These are phyloP conservation scores for Pteronotus mesoamericanus DNA, from an alignment of 2,797 vertebrate species.

Conservation along the genomic window DNA sequence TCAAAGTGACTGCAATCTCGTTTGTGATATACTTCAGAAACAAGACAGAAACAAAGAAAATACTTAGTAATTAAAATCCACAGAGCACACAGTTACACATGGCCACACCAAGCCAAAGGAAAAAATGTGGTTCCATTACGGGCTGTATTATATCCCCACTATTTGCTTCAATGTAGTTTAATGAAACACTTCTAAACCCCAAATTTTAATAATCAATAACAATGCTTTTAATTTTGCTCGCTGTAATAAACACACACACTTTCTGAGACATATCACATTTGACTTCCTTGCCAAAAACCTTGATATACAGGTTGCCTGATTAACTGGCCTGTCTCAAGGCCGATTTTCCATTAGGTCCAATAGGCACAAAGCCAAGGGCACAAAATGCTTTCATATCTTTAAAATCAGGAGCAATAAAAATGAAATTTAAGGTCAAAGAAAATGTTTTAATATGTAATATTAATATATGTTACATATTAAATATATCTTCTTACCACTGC, in stretches of 20 bases:
- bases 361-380: not conserved
- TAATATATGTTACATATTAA: not conserved
- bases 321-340: not conserved
- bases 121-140: not conserved
- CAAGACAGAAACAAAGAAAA: not conserved
- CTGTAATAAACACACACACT: not conserved
- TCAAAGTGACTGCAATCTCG: not conserved
- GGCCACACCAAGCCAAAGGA: not conserved
- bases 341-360: not conserved
- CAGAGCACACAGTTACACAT: not conserved
- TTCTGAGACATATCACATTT: not conserved
- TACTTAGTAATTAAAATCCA: not conserved
- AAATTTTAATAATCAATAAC: not conserved
- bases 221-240: not conserved
- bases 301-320: not conserved
- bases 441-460: not conserved
- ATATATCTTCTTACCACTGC: not conserved
- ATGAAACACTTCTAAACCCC: not conserved
- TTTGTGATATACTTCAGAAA: not conserved
- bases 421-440: not conserved
- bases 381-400: not conserved
- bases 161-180: not conserved
- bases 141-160: not conserved
- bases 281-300: not conserved
- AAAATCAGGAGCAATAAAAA: not conserved